A percentile compares a stretch with the other conserved stretches of the same genome.
These are phyloP conservation scores for Hiodon alosoides DNA, from an alignment of 2,113 vertebrate genomes.

Conservation along the genomic window DNA sequence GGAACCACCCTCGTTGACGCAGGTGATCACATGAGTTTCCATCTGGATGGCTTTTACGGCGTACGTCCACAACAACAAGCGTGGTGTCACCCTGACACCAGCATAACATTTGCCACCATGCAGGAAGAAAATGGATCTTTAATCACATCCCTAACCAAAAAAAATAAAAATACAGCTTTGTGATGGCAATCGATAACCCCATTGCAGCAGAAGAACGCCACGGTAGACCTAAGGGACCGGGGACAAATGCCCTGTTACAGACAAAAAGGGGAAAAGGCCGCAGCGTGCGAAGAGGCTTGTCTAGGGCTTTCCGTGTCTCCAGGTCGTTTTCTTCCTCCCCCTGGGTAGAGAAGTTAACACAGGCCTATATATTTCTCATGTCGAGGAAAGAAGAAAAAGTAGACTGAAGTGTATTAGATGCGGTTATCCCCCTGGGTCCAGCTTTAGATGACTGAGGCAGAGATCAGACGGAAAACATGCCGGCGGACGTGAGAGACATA, in stretches of 20 bases:
- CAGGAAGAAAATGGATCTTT: conserved; percentile 37
- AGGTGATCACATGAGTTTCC: conserved; percentile 21
- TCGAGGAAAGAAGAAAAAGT: conserved; percentile 17
- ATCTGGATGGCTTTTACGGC: background rate
- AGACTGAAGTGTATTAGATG: conserved; percentile 24
- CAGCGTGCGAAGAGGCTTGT: conserved; percentile 13
- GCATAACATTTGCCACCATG: conserved; percentile 2
- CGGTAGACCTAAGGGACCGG: conserved; percentile 11
- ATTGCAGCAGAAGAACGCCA: conserved; percentile 28
- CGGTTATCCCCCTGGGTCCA: conserved; percentile 18
- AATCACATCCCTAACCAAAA: conserved; percentile 41
- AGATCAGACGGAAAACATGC: conserved; percentile 33
- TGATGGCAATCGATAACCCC: conserved; percentile 55
- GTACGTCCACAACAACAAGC: conserved; percentile 2
- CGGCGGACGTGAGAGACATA: conserved; percentile 35
- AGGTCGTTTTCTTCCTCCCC: conserved; percentile 1
- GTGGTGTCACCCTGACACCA: conserved; percentile 15
- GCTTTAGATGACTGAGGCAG: conserved; percentile 26
- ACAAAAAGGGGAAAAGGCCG: conserved; percentile 9
- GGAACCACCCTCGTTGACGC: background rate
- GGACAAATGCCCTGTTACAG: conserved; percentile 21
- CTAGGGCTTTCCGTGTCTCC: background rate
- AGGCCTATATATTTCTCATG: conserved; percentile 25
- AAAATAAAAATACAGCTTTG: conserved; percentile 46
- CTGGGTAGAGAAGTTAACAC: conserved; percentile 18